phyloP scores from a whole-genome alignment of 1,140 invertebrate species.

The Trichonephila clavata region DNA sequence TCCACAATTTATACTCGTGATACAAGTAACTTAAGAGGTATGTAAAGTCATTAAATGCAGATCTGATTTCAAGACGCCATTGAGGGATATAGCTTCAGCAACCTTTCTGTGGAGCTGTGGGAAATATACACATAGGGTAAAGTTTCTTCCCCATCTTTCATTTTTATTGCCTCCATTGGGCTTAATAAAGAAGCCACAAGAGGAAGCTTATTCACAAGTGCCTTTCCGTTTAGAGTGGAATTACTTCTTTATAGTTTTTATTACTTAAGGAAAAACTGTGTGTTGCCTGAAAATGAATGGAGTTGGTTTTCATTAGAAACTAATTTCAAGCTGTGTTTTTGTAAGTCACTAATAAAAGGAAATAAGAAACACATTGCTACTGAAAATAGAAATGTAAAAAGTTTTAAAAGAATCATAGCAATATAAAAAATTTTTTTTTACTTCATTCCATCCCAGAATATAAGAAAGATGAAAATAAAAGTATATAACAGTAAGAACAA shows the following conservation, averaged over 20 bases:
- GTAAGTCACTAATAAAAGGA: too few relatives aligned
- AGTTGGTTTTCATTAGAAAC: background rate
- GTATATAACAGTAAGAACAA: too few relatives aligned
- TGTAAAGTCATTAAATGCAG: conserved; percentile 51
- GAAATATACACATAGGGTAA: background rate
- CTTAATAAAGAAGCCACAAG: background rate
- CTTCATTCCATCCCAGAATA: too few relatives aligned
- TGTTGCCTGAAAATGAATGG: background rate
- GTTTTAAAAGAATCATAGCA: too few relatives aligned
- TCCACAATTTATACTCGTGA: conserved; percentile 39
- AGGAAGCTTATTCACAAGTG: background rate
- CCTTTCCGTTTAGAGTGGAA: background rate
- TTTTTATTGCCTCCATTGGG: background rate
- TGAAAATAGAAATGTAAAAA: too few relatives aligned
- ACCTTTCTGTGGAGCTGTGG: background rate
- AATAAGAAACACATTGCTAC: too few relatives aligned
- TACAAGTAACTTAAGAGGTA: conserved; percentile 43
- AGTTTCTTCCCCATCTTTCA: background rate
- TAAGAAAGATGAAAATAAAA: too few relatives aligned
- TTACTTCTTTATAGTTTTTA: background rate
- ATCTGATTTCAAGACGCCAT: conserved; percentile 1
- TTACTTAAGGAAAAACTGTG: background rate
- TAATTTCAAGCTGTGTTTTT: background rate
- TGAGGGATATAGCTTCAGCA: background rate
- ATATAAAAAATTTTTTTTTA: too few relatives aligned